Percentiles rank a stretch among this genome's conserved stretches.
These are phyloP conservation scores for Lasioglossum leucozonium DNA, from an alignment of 2,888 invertebrate species.

Conservation along the genomic window DNA sequence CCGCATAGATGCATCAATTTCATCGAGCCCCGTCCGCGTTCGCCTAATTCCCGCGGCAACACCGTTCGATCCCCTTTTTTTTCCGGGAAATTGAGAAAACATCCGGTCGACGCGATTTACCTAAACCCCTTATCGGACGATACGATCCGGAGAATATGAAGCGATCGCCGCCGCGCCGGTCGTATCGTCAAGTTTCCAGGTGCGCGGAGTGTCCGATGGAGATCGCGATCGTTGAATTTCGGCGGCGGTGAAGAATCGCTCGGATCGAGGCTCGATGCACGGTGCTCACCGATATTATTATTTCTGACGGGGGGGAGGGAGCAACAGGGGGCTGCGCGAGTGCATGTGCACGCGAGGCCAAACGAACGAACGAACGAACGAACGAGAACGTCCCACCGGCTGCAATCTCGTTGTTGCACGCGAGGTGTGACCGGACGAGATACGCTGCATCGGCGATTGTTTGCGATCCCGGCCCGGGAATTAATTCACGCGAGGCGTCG, in stretches of 20 bases:
- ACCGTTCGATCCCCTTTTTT: constrained; percentile 17
- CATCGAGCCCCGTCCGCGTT: not conserved
- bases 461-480: constrained; percentile 74
- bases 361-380: constrained; percentile 24
- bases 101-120: constrained; percentile 37
- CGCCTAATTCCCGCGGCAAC: constrained; percentile 25
- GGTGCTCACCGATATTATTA: not conserved
- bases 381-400: constrained; percentile 41
- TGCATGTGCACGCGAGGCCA: constrained; percentile 23
- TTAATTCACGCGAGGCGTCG: constrained; percentile 72
- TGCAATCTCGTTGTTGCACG: constrained; percentile 76
- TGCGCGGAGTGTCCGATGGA: not conserved
- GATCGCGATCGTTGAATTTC: constrained; percentile 6
- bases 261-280: constrained; percentile 10
- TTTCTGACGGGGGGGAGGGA: not conserved
- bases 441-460: constrained; percentile 75
- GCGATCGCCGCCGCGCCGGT: not conserved
- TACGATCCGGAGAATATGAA: constrained; percentile 23
- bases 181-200: constrained; percentile 20
- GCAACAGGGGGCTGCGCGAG: constrained; percentile 25
- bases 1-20: not conserved
- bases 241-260: constrained; percentile 7
- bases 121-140: constrained; percentile 49
- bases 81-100: constrained; percentile 50
- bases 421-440: constrained; percentile 76